These are phyloP conservation scores for Procambarus virginalis DNA, from an alignment of 1,140 invertebrate genomes.

Conservation along the genomic window DNA sequence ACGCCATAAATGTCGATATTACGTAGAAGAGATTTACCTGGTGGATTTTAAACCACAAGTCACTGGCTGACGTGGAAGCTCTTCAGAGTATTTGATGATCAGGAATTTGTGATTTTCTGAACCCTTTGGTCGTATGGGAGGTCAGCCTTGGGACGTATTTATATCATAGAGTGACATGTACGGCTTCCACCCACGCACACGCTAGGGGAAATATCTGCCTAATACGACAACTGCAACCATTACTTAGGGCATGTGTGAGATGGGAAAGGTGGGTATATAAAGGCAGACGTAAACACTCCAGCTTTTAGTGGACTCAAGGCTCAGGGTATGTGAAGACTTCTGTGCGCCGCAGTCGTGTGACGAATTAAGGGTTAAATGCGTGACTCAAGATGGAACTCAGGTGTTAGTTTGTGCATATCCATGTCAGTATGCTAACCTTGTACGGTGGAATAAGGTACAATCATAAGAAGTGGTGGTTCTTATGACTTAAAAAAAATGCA, in stretches of 20 bases:
- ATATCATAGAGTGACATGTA: conserved; percentile 19
- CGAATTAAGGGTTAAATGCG: neutral
- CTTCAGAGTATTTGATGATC: neutral
- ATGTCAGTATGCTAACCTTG: too few relatives aligned
- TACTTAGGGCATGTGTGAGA: conserved; percentile 32
- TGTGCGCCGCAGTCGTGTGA: neutral
- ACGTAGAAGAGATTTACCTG: neutral
- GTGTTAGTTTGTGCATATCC: neutral
- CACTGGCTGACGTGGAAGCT: neutral
- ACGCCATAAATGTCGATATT: conserved; percentile 3
- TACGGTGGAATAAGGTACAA: too few relatives aligned
- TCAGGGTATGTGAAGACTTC: conserved; percentile 20
- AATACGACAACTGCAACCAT: conserved; percentile 36
- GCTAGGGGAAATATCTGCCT: conserved; percentile 37
- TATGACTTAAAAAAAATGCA: too few relatives aligned
- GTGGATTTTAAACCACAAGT: neutral
- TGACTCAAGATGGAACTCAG: neutral
- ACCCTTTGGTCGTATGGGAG: neutral
- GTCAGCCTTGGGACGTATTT: conserved; percentile 22
- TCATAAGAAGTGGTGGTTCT: too few relatives aligned
- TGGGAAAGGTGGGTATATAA: conserved; percentile 42
- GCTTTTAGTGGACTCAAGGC: conserved; percentile 38
- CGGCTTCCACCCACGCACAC: conserved; percentile 31
- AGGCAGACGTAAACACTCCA: conserved; percentile 11
- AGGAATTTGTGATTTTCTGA: neutral